Conservation (phyloP, 2,113 vertebrate species). For the Tretioscincus oriximinensis region DNA sequence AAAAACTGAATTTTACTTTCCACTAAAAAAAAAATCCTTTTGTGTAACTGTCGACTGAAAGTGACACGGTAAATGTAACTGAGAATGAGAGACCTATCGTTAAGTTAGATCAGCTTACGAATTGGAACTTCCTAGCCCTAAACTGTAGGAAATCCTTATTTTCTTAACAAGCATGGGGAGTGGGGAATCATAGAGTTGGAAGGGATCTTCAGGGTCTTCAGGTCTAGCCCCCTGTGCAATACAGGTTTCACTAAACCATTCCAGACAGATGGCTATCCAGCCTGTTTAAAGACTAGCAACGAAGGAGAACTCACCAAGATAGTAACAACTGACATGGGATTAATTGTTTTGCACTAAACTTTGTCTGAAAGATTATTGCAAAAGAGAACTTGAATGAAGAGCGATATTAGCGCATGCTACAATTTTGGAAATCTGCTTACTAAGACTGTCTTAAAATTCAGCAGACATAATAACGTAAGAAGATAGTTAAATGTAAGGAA, state of each 20-base stretch:
- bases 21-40: background rate
- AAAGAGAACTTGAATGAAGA: background rate
- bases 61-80: background rate
- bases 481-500: background rate
- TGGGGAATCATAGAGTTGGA: no score
- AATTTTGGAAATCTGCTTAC: background rate
- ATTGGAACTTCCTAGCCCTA: slow-evolving; percentile 36
- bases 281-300: no score
- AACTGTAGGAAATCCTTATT: slow-evolving; percentile 37
- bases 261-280: no score
- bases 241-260: no score
- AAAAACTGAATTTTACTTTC: background rate
- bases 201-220: no score
- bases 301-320: background rate
- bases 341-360: background rate
- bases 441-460: background rate
- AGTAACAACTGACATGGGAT: background rate
- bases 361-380: background rate
- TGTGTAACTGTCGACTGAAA: background rate
- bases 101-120: background rate
- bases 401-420: background rate
- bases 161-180: background rate
- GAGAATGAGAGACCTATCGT: background rate
- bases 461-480: background rate
- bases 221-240: no score